Evolutionary conservation across 2,888 invertebrate genomes (phyloP).

Genomic region (Hydraecia micacea): DNA sequence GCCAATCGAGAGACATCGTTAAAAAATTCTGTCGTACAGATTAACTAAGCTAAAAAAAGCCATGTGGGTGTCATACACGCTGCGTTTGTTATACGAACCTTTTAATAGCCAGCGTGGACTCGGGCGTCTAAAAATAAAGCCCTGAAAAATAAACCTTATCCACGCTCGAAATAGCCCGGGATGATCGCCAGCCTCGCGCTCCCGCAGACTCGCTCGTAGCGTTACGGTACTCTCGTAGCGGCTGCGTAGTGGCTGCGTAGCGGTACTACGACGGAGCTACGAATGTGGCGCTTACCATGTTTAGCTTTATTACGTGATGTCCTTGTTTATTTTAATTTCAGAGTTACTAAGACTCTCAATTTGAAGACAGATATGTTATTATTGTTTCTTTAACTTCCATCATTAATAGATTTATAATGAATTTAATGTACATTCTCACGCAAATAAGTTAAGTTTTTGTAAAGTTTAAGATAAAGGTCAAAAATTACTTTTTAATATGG

Average conservation of each 20-base stretch:
- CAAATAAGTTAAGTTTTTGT: neutral
- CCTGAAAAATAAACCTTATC: slow-evolving; percentile 39
- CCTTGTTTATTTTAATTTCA: too few species aligned
- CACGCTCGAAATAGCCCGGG: slow-evolving; percentile 30
- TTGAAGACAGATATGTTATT: too few species aligned
- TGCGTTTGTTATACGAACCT: slow-evolving; percentile 6
- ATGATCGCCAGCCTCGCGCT: neutral
- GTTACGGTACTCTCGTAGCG: slow-evolving; percentile 50
- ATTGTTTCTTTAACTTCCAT: neutral
- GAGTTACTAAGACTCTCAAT: too few species aligned
- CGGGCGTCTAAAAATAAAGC: slow-evolving; percentile 30
- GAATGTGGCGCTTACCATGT: neutral
- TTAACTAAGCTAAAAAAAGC: too few species aligned
- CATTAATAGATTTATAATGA: slow-evolving; percentile 1
- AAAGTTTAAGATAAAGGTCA: slow-evolving; percentile 2
- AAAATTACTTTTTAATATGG: slow-evolving; percentile 5
- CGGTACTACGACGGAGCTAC: slow-evolving; percentile 37
- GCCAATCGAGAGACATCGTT: neutral
- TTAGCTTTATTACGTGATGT: neutral
- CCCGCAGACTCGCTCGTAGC: slow-evolving; percentile 45
- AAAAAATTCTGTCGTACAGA: too few species aligned
- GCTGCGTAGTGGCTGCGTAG: slow-evolving; percentile 48
- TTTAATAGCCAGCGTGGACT: neutral
- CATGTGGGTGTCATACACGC: slow-evolving; percentile 1
- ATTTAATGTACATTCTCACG: neutral